phyloP scores from a whole-genome alignment of 1,140 invertebrate species.

The Eriocheir sinensis region DNA sequence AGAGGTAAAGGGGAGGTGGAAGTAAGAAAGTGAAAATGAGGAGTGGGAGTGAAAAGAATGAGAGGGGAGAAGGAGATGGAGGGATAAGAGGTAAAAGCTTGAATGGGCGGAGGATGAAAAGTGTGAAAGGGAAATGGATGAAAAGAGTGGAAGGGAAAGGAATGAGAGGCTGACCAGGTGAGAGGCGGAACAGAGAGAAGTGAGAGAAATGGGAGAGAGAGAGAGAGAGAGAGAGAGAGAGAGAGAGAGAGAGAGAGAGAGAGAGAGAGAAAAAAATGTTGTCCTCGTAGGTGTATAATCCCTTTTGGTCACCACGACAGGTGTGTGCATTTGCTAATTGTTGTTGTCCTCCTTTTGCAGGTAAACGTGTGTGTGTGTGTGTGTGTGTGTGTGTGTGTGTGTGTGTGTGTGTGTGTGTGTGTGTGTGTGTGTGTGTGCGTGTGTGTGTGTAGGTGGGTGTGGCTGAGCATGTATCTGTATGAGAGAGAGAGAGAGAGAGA shows the following conservation, averaged over 20 bases:
- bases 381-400: conserved; percentile 50
- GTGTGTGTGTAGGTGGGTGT: neutral
- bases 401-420: conserved; percentile 34
- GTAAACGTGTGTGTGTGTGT: conserved; percentile 3
- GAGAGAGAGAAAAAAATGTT: neutral
- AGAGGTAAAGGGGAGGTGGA: no score
- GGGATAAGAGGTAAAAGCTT: no score
- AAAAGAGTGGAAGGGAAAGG: no score
- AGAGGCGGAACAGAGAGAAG: no score
- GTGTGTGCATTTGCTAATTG: neutral
- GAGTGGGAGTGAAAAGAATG: no score
- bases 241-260: neutral
- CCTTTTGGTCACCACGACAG: neutral
- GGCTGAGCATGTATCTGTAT: neutral
- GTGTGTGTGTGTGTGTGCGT: conserved; percentile 46
- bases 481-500: conserved; percentile 52
- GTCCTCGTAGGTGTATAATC: neutral
- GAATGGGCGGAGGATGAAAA: no score
- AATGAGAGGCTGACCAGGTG: no score
- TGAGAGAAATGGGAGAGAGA: no score
- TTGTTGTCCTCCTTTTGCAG: neutral
- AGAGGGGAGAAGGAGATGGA: no score
- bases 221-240: conserved; percentile 10
- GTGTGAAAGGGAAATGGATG: no score
- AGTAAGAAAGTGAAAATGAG: no score